A percentile compares a stretch with the other conserved stretches of the same genome.
phyloP scores from a whole-genome alignment of 1,140 invertebrate species.

The Lutraria rhynchaena region DNA sequence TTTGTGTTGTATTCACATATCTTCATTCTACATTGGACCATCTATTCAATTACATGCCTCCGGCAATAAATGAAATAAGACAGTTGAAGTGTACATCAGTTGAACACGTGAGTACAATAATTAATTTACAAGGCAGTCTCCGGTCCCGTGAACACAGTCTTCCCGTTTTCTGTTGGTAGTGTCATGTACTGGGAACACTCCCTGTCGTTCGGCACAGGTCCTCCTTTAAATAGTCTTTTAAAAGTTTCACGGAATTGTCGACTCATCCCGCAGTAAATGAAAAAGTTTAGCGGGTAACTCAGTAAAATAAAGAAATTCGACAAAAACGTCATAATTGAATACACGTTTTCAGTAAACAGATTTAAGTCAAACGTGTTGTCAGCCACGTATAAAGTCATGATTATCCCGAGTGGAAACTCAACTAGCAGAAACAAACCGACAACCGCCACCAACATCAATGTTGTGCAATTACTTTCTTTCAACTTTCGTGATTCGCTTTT shows the following conservation, averaged over 20 bases:
- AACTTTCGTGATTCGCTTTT: slow-evolving; percentile 92
- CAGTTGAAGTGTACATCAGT: too few species aligned
- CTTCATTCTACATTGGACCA: too few species aligned
- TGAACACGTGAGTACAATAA: too few species aligned
- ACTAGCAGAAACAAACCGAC: slow-evolving; percentile 95
- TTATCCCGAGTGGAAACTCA: slow-evolving; percentile 92
- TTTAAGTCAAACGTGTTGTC: slow-evolving; percentile 85
- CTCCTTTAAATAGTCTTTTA: slow-evolving; percentile 89
- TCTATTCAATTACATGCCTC: too few species aligned
- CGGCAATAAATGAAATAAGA: too few species aligned
- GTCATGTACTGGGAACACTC: slow-evolving; percentile 79
- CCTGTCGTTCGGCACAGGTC: slow-evolving; percentile 68
- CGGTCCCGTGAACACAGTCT: slow-evolving; percentile 70
- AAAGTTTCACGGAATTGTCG: slow-evolving; percentile 96
- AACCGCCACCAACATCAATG: slow-evolving; percentile 96
- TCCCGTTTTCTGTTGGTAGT: slow-evolving; percentile 77
- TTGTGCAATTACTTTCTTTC: slow-evolving; percentile 94
- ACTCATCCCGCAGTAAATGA: slow-evolving; percentile 97
- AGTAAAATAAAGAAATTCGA: slow-evolving; percentile 95
- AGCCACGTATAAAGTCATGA: slow-evolving; percentile 92
- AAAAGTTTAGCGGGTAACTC: slow-evolving; percentile 96
- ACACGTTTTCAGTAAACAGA: slow-evolving; percentile 63
- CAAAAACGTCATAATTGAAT: slow-evolving; percentile 78
- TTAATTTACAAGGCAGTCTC: slow-evolving; percentile 72
- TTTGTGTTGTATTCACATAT: too few species aligned